A percentile compares a stretch with the other conserved stretches of the same genome.
Evolutionary conservation across 2,888 invertebrate species (phyloP).

Genomic region (Callosobruchus maculatus): DNA sequence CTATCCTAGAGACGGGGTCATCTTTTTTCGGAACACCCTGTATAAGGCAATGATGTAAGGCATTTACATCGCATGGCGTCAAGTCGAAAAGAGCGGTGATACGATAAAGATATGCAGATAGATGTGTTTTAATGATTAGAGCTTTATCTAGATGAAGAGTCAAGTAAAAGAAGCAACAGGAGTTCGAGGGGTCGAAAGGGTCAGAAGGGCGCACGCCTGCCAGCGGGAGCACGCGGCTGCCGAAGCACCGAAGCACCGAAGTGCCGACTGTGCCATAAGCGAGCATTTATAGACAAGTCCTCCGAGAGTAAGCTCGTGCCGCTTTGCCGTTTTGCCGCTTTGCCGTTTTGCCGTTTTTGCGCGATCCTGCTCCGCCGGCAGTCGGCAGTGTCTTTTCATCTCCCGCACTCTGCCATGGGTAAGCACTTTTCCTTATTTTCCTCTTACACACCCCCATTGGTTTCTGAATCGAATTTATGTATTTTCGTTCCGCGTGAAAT

Average conservation of each 20-base stretch:
- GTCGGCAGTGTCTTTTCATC: conserved; percentile 18
- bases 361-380: conserved; percentile 20
- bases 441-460: not conserved
- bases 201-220: conserved; percentile 53
- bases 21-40: too few relatives aligned
- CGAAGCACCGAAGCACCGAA: too few relatives aligned
- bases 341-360: conserved; percentile 22
- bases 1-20: too few relatives aligned
- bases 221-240: conserved; percentile 47
- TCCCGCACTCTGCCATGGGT: conserved; percentile 17
- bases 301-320: conserved; percentile 33
- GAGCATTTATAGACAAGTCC: conserved; percentile 43
- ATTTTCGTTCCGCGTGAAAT: not conserved
- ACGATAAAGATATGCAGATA: not conserved
- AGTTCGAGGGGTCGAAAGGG: conserved; percentile 47
- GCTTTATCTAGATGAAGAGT: conserved; percentile 44
- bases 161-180: conserved; percentile 50
- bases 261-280: conserved; percentile 42
- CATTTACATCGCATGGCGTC: too few relatives aligned
- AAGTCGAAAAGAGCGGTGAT: not conserved
- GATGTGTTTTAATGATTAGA: conserved; percentile 8
- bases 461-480: not conserved
- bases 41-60: too few relatives aligned
- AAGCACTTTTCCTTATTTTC: conserved; percentile 11
- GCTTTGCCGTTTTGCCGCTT: conserved; percentile 19